phyloP scores from a whole-genome alignment of 2,113 vertebrate species.

The Oenanthe oenanthe region DNA sequence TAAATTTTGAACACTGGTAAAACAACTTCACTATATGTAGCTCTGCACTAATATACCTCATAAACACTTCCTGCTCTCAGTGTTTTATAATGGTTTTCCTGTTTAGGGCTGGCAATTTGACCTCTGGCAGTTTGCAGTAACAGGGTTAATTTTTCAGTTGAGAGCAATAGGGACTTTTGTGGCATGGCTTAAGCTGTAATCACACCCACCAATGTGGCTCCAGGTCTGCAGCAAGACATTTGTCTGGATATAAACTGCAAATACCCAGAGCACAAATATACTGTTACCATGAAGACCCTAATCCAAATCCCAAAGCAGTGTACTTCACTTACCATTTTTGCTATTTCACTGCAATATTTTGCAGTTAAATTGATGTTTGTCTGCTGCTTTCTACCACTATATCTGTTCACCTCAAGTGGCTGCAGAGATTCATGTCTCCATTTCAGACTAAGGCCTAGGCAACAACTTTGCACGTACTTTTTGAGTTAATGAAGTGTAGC shows the following conservation, averaged over 20 bases:
- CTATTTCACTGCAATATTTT: not conserved
- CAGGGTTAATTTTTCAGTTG: conserved; percentile 25
- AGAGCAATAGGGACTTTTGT: not conserved
- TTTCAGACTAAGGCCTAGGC: not conserved
- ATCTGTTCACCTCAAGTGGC: not conserved
- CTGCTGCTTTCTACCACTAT: not conserved
- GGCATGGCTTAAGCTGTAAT: not conserved
- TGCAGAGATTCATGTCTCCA: not conserved
- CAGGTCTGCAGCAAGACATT: not conserved
- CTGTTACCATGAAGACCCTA: not conserved
- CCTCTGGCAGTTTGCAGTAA: not conserved
- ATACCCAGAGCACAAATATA: not conserved
- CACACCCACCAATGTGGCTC: not conserved
- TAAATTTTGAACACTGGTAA: not conserved
- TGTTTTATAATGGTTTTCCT: not conserved
- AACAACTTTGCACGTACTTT: not conserved
- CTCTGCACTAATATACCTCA: not conserved
- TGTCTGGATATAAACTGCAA: not conserved
- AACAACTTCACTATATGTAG: not conserved
- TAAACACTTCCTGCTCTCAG: not conserved
- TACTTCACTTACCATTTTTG: not conserved
- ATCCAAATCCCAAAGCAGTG: not conserved
- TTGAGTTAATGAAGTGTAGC: not conserved
- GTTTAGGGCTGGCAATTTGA: not conserved
- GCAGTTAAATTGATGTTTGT: not conserved